Percentiles rank a stretch among this genome's conserved stretches.
These are phyloP conservation scores for Sciurus niger DNA, from an alignment of 2,113 vertebrate genomes.

Conservation along the genomic window DNA sequence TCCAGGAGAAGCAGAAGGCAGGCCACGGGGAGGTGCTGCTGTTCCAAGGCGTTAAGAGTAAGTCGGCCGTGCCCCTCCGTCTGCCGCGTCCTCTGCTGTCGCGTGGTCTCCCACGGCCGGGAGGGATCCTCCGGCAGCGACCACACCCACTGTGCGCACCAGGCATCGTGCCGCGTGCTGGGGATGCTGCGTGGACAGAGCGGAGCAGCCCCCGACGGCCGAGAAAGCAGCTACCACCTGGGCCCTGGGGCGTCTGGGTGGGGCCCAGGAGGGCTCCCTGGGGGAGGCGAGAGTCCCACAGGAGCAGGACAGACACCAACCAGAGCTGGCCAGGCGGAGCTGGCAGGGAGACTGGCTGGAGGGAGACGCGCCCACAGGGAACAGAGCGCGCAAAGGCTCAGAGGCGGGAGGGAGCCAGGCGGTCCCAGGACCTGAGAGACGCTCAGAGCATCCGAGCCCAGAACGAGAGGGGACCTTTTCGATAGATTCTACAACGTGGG, in stretches of 20 bases:
- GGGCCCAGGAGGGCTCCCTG: conserved; percentile 4
- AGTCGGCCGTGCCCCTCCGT: not conserved
- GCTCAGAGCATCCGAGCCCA: not conserved
- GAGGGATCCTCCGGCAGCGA: not conserved
- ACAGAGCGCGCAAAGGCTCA: not conserved
- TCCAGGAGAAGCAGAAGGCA: conserved; percentile 87
- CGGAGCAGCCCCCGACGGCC: no score
- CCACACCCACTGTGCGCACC: accelerated
- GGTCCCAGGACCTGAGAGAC: no score
- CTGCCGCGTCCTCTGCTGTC: not conserved
- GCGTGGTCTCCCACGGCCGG: accelerated
- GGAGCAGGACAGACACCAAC: not conserved
- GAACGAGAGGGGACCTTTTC: not conserved
- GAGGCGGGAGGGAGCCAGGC: not conserved
- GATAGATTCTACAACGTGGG: not conserved
- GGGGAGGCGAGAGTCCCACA: not conserved
- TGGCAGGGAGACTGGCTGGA: not conserved
- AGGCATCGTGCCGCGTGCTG: accelerated
- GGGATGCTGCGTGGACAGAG: accelerated
- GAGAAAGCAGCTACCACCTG: no score
- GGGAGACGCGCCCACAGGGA: not conserved
- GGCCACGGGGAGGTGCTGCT: conserved; percentile 90
- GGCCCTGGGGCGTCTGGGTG: not conserved
- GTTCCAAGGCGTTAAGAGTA: conserved; percentile 89
- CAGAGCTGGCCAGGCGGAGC: not conserved